phyloP scores from a whole-genome alignment of 2,888 invertebrate species.

The Lepidocyrtoides sp. region DNA sequence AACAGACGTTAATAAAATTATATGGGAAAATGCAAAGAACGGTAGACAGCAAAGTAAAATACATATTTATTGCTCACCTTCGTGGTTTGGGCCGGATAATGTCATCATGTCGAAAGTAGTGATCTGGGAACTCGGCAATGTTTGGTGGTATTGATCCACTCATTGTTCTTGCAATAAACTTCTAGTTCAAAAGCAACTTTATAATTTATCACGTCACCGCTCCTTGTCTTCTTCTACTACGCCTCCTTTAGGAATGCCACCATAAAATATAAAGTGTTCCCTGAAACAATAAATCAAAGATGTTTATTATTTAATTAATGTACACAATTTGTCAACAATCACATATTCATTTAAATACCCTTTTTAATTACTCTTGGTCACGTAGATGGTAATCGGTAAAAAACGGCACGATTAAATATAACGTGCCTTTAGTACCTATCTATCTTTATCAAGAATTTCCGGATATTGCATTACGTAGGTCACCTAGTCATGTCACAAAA shows the following conservation, averaged over 20 bases:
- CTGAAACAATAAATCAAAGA: constrained; percentile 37
- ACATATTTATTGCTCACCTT: constrained; percentile 75
- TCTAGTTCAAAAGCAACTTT: neutral
- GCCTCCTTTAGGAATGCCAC: neutral
- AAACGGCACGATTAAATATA: neutral
- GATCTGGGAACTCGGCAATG: constrained; percentile 85
- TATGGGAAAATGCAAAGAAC: constrained; percentile 2
- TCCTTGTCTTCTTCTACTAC: neutral
- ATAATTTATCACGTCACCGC: constrained; percentile 44
- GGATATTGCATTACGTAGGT: constrained; percentile 11
- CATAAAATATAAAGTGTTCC: constrained; percentile 18
- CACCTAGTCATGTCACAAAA: neutral
- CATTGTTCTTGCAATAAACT: constrained; percentile 57
- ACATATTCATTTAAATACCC: neutral
- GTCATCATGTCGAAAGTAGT: constrained; percentile 85
- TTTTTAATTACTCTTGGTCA: constrained; percentile 30
- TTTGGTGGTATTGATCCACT: constrained; percentile 76
- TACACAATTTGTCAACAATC: neutral
- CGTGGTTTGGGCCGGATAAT: constrained; percentile 85
- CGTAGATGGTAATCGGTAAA: constrained; percentile 1
- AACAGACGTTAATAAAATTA: neutral
- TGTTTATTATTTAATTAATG: neutral
- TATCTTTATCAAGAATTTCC: neutral
- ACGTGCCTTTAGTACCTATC: neutral
- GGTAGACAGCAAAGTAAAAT: neutral